These are phyloP conservation scores for Siphonodentalium dalli DNA, from an alignment of 2,888 invertebrate species.

Conservation along the genomic window DNA sequence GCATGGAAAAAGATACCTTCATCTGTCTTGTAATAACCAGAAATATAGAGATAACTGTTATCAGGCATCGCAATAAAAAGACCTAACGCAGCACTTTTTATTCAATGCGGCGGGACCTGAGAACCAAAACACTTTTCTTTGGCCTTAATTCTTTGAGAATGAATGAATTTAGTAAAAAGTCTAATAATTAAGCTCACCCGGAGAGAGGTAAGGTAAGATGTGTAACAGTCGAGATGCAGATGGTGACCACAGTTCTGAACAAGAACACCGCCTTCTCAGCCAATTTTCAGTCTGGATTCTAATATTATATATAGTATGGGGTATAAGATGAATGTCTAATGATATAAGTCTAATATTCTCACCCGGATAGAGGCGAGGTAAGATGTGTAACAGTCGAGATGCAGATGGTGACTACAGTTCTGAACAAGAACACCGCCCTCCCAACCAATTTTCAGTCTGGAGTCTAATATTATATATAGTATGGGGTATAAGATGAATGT, in stretches of 20 bases:
- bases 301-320: background rate
- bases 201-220: constrained; percentile 87
- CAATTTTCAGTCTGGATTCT: constrained; percentile 40
- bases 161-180: too few relatives aligned
- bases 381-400: constrained; percentile 90
- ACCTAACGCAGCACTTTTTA: too few relatives aligned
- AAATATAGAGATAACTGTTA: too few relatives aligned
- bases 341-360: constrained; percentile 13
- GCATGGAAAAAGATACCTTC: too few relatives aligned
- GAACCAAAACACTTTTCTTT: too few relatives aligned
- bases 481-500: background rate
- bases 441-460: constrained; percentile 55
- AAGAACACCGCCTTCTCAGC: constrained; percentile 76
- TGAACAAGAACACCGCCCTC: constrained; percentile 83
- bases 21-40: too few relatives aligned
- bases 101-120: too few relatives aligned
- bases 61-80: too few relatives aligned
- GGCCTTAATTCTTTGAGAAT: too few relatives aligned
- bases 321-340: background rate
- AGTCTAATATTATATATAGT: background rate
- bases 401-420: constrained; percentile 96
- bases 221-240: constrained; percentile 91
- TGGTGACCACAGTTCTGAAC: constrained; percentile 97
- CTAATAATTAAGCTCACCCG: constrained; percentile 66
- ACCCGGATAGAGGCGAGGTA: constrained; percentile 84